Percentiles rank a stretch among this genome's conserved stretches.
Evolutionary conservation across 2,113 vertebrate genomes (phyloP).

Genomic region (Mesitornis unicolor): DNA sequence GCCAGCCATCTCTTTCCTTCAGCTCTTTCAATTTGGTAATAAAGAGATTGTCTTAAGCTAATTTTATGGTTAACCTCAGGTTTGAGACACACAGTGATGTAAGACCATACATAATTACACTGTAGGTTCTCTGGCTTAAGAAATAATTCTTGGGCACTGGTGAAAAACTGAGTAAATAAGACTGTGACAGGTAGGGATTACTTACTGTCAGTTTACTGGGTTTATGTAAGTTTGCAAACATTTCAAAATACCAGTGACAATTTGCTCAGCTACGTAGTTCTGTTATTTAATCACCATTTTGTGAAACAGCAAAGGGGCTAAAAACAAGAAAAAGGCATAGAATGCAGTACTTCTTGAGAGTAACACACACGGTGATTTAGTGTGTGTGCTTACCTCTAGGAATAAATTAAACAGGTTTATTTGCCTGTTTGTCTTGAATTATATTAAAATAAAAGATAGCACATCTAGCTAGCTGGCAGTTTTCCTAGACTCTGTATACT

Average conservation of each 20-base stretch:
- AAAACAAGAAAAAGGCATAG: background rate
- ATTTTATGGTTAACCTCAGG: slow-evolving; percentile 16
- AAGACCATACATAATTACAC: background rate
- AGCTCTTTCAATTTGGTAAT: background rate
- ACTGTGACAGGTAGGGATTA: background rate
- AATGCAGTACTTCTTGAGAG: background rate
- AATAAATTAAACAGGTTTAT: background rate
- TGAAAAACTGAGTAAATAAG: slow-evolving; percentile 28
- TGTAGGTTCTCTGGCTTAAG: background rate
- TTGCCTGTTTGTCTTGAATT: background rate
- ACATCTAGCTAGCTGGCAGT: background rate
- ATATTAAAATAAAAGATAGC: background rate
- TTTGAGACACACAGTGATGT: background rate
- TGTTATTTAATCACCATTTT: background rate
- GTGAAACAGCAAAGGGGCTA: background rate
- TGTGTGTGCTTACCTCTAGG: background rate
- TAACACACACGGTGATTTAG: background rate
- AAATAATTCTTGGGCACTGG: background rate
- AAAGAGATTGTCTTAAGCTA: background rate
- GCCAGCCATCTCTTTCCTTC: background rate
- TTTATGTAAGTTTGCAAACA: background rate
- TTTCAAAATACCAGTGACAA: background rate
- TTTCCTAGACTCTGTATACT: background rate
- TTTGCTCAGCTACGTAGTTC: background rate
- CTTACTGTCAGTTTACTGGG: background rate